Percentiles rank a stretch among this genome's conserved stretches.
Conservation (phyloP, 2,797 vertebrate species). For the Eulemur mongoz region DNA sequence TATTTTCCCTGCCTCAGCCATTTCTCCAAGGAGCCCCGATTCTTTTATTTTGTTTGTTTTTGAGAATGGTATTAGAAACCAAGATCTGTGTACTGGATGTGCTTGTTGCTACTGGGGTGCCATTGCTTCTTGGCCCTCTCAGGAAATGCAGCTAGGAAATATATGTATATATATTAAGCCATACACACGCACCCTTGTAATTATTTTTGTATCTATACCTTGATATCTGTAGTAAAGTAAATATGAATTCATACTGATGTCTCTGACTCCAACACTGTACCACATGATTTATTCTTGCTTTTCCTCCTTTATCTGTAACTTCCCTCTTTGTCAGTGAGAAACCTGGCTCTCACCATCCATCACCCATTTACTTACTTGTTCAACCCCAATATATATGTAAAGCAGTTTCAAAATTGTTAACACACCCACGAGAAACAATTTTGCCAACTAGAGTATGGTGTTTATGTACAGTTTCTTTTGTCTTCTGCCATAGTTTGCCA, state of each 20-base stretch:
- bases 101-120: too few relatives aligned
- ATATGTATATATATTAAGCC: neutral
- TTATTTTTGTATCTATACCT: neutral
- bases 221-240: neutral
- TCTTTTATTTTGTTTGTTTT: neutral
- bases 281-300: neutral
- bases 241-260: neutral
- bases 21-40: neutral
- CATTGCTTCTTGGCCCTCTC: too few relatives aligned
- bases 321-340: neutral
- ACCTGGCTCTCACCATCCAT: neutral
- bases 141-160: too few relatives aligned
- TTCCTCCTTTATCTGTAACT: neutral
- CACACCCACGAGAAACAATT: too few relatives aligned
- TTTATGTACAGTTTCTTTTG: too few relatives aligned
- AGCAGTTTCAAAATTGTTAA: too few relatives aligned
- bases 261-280: neutral
- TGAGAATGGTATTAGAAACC: too few relatives aligned
- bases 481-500: too few relatives aligned
- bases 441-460: too few relatives aligned
- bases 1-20: neutral
- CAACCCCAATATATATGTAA: too few relatives aligned
- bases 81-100: too few relatives aligned
- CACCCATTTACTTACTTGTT: too few relatives aligned
- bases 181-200: neutral